phyloP scores from a whole-genome alignment of 2,888 invertebrate genomes.

The Sphaeridia pumilis region DNA sequence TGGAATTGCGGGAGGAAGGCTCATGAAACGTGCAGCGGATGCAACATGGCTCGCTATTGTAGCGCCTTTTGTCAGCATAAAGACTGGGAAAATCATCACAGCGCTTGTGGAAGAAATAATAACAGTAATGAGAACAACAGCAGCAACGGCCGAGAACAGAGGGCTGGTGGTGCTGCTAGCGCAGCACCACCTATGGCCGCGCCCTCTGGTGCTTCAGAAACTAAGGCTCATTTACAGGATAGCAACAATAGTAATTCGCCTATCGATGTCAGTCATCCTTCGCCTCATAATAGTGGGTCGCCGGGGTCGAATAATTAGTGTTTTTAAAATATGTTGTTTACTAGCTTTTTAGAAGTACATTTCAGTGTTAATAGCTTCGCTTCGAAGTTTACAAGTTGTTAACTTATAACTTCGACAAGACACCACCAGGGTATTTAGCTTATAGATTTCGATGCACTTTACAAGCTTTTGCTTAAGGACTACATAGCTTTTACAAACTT shows the following conservation, averaged over 20 bases:
- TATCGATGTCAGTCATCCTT: slow-evolving; percentile 25
- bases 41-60: slow-evolving; percentile 86
- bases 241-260: slow-evolving; percentile 24
- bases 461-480: too few species aligned
- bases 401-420: too few species aligned
- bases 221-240: neutral
- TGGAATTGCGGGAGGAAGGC: slow-evolving; percentile 96
- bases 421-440: too few species aligned
- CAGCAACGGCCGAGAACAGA: slow-evolving; percentile 1
- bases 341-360: too few species aligned
- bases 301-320: slow-evolving; percentile 22
- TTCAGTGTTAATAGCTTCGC: too few species aligned
- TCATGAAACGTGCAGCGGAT: slow-evolving; percentile 89
- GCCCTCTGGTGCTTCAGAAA: slow-evolving; percentile 1
- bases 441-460: too few species aligned
- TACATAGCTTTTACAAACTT: too few species aligned
- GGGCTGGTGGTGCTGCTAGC: neutral
- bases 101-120: slow-evolving; percentile 43
- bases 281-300: slow-evolving; percentile 22
- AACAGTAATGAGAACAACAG: slow-evolving; percentile 5
- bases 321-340: too few species aligned
- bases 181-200: too few species aligned
- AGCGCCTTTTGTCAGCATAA: slow-evolving; percentile 94
- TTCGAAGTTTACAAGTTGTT: too few species aligned
- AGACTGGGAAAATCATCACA: slow-evolving; percentile 90